A percentile compares a stretch with the other conserved stretches of the same genome.
Evolutionary conservation across 2,797 vertebrate genomes (phyloP).

Genomic region (Esox lucius): DNA sequence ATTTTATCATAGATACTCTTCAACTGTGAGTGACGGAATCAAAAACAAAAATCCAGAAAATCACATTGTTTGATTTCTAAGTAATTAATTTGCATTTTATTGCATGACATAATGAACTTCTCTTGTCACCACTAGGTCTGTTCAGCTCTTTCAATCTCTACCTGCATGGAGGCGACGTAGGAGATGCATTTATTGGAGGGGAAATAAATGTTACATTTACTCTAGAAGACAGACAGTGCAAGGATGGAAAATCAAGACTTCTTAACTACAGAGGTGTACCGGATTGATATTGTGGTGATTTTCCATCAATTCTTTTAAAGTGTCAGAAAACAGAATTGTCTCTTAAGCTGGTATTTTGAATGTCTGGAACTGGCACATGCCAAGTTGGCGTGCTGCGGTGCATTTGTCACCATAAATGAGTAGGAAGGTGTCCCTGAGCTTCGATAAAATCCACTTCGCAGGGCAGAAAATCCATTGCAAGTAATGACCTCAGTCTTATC

Average conservation of each 20-base stretch:
- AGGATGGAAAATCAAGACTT: neutral
- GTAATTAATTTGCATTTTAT: too few species aligned
- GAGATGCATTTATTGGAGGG: slow-evolving; percentile 45
- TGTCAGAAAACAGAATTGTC: slow-evolving; percentile 10
- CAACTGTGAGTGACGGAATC: too few species aligned
- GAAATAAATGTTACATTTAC: neutral
- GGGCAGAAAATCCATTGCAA: slow-evolving; percentile 36
- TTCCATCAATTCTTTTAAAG: slow-evolving; percentile 25
- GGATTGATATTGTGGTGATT: slow-evolving; percentile 32
- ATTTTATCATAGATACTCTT: too few species aligned
- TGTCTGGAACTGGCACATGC: slow-evolving; percentile 15
- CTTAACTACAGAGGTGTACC: slow-evolving; percentile 9
- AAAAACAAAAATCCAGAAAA: too few species aligned
- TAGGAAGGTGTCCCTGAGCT: slow-evolving; percentile 3
- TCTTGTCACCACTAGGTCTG: slow-evolving; percentile 11
- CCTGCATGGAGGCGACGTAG: slow-evolving; percentile 32
- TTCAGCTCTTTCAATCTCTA: slow-evolving; percentile 26
- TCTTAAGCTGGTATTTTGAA: neutral
- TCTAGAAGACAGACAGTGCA: neutral
- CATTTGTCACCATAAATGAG: neutral
- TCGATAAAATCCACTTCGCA: slow-evolving; percentile 10
- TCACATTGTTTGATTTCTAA: too few species aligned
- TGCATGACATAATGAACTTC: too few species aligned
- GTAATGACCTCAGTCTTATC: slow-evolving; percentile 36
- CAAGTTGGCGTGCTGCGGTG: neutral